Percentiles rank a stretch among this genome's conserved stretches.
Conservation (phyloP, 2,888 invertebrate species). For the Notodonta dromedarius region DNA sequence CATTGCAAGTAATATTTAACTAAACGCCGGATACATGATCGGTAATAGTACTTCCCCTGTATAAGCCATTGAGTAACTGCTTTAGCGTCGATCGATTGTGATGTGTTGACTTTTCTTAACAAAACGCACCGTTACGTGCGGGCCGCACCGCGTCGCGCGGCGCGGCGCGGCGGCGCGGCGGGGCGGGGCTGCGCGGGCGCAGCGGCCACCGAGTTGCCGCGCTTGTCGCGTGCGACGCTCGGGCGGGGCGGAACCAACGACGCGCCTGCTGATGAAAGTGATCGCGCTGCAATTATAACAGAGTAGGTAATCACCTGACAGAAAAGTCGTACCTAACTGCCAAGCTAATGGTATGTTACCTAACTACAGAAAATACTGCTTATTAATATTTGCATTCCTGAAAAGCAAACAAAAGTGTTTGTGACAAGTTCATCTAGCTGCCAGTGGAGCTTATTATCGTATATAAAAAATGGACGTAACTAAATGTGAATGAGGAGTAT, state of each 20-base stretch:
- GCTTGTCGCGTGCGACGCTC: constrained; percentile 16
- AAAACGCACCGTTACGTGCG: constrained; percentile 34
- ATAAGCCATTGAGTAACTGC: constrained; percentile 26
- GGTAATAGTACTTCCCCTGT: constrained; percentile 32
- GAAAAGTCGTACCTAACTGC: constrained; percentile 36
- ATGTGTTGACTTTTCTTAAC: constrained; percentile 54
- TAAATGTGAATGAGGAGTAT: too few species aligned
- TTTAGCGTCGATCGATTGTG: constrained; percentile 19
- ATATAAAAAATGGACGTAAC: too few species aligned
- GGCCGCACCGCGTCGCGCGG: too few species aligned
- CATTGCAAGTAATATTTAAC: constrained; percentile 17
- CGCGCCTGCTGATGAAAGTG: constrained; percentile 53
- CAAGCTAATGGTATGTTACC: constrained; percentile 10
- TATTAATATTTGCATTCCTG: background rate
- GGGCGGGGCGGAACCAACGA: constrained; percentile 42
- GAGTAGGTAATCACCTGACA: constrained; percentile 42
- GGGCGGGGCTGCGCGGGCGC: too few species aligned
- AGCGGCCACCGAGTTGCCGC: background rate
- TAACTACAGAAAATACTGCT: background rate
- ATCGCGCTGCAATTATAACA: constrained; percentile 38
- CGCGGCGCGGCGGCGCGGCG: too few species aligned
- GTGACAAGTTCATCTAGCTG: background rate
- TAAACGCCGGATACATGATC: constrained; percentile 18
- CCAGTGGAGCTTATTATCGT: background rate
- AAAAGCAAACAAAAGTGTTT: constrained; percentile 9